A percentile compares a stretch with the other conserved stretches of the same genome.
Conservation (phyloP, 2,113 vertebrate species). For the Microtus pennsylvanicus region DNA sequence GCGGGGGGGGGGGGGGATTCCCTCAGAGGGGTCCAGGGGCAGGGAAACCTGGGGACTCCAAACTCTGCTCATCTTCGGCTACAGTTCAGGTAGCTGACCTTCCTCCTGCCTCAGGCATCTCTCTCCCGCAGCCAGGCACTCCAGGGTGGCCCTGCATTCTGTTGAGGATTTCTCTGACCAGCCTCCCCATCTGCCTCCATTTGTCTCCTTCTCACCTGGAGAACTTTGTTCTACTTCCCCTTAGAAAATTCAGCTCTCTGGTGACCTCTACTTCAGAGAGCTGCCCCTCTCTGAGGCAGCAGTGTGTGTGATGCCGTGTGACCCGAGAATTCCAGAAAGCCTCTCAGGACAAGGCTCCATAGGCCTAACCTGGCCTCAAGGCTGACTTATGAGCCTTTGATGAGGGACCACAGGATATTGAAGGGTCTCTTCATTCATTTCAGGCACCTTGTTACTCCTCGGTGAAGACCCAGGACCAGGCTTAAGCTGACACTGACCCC, state of each 20-base stretch:
- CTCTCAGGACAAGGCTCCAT: background rate
- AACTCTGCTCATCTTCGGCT: background rate
- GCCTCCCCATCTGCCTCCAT: background rate
- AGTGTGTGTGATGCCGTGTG: background rate
- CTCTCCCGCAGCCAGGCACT: background rate
- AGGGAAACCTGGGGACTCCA: background rate
- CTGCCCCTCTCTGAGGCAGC: background rate
- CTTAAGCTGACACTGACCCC: background rate
- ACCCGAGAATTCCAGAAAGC: background rate
- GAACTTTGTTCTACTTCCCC: background rate
- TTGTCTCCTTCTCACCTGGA: too few relatives aligned
- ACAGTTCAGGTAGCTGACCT: background rate
- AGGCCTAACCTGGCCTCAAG: background rate
- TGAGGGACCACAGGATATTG: background rate
- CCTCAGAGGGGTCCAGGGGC: background rate
- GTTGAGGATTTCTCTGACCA: background rate
- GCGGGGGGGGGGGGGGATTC: too few relatives aligned
- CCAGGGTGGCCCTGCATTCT: background rate
- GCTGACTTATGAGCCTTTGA: rapidly evolving
- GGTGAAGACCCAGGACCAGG: rapidly evolving
- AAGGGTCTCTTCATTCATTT: background rate
- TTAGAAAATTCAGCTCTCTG: background rate
- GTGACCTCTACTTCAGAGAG: background rate
- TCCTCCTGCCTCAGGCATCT: background rate
- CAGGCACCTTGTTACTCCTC: background rate